phyloP scores from a whole-genome alignment of 2,888 invertebrate species.

The Torymus auratus region DNA sequence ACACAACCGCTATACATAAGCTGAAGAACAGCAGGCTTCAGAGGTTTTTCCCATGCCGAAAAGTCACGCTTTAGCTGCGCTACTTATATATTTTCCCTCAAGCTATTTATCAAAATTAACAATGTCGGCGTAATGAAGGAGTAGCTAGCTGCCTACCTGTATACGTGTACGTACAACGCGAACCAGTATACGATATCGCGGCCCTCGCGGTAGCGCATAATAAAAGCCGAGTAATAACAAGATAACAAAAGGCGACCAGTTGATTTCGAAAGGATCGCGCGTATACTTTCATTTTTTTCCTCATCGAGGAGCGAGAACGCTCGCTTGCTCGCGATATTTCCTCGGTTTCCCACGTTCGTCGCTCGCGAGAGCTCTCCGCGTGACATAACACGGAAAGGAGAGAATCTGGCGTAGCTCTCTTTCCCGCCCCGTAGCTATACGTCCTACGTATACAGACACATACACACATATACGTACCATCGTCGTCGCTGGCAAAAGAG shows the following conservation, averaged over 20 bases:
- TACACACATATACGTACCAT: too few relatives aligned
- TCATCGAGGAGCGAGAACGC: slow-evolving; percentile 14
- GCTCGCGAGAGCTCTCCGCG: neutral
- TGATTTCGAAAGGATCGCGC: slow-evolving; percentile 52
- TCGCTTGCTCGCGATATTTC: slow-evolving; percentile 35
- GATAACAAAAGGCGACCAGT: slow-evolving; percentile 44
- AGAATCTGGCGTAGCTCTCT: slow-evolving; percentile 36
- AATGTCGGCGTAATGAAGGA: slow-evolving; percentile 43
- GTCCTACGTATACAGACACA: too few relatives aligned
- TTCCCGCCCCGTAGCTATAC: neutral
- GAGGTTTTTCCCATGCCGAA: slow-evolving; percentile 13
- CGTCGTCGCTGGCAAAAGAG: too few relatives aligned
- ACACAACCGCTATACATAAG: too few relatives aligned
- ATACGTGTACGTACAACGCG: neutral
- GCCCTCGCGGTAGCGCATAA: slow-evolving; percentile 9
- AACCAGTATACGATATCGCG: neutral
- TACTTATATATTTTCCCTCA: slow-evolving; percentile 4
- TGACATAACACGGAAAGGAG: slow-evolving; percentile 29
- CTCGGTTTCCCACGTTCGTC: slow-evolving; percentile 37
- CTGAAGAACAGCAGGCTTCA: neutral
- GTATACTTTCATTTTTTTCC: slow-evolving; percentile 55
- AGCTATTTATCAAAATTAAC: slow-evolving; percentile 49
- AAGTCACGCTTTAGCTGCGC: slow-evolving; percentile 30
- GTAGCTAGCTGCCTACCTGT: neutral
- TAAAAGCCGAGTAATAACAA: slow-evolving; percentile 27